phyloP scores from a whole-genome alignment of 2,888 invertebrate species.

The Caenorhabditis auriculariae region DNA sequence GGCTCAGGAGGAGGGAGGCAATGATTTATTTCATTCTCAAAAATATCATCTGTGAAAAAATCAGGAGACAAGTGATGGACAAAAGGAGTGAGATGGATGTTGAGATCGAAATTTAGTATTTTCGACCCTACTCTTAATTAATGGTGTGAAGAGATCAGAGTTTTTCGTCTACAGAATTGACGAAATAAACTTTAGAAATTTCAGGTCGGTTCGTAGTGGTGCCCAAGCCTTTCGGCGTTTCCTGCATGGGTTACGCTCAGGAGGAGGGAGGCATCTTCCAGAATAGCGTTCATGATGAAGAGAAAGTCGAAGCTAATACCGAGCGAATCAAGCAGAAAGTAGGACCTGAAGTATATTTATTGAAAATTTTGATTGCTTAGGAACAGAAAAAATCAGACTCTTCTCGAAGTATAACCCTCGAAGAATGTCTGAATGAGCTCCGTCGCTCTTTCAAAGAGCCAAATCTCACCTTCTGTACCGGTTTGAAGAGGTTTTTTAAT shows the following conservation, averaged over 20 bases:
- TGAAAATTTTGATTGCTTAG: neutral
- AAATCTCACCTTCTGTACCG: slow-evolving; percentile 28
- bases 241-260: slow-evolving; percentile 31
- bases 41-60: too few relatives aligned
- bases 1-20: too few relatives aligned
- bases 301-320: slow-evolving; percentile 22
- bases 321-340: slow-evolving; percentile 7
- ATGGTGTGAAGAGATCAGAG: too few relatives aligned
- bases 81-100: too few relatives aligned
- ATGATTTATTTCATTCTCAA: too few relatives aligned
- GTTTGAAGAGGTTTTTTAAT: slow-evolving; percentile 22
- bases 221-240: slow-evolving; percentile 46
- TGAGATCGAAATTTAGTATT: too few relatives aligned
- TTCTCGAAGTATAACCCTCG: slow-evolving; percentile 10
- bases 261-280: slow-evolving; percentile 37
- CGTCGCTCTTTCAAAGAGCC: slow-evolving; percentile 22
- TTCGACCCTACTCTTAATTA: too few relatives aligned
- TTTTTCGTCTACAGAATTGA: too few relatives aligned
- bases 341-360: neutral
- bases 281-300: slow-evolving; percentile 29
- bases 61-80: too few relatives aligned
- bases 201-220: slow-evolving; percentile 36
- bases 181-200: neutral
- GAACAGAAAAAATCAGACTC: neutral
- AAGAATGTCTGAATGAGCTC: slow-evolving; percentile 23